These are phyloP conservation scores for Ecliptopera silaceata DNA, from an alignment of 2,888 invertebrate species.

Conservation along the genomic window DNA sequence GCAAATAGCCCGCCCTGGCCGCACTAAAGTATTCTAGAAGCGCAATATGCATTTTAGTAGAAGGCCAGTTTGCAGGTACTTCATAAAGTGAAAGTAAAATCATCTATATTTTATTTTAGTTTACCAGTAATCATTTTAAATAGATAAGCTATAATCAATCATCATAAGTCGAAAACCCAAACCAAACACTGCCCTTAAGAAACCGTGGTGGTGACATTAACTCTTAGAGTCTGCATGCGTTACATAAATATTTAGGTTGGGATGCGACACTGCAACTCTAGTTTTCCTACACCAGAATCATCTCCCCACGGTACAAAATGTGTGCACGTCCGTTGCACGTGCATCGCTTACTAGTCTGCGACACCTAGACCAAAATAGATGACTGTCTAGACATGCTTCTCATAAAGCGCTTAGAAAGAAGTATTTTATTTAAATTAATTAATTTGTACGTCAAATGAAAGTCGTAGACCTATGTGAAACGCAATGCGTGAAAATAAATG, in stretches of 20 bases:
- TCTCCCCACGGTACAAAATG: conserved; percentile 31
- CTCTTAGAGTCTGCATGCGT: too few species aligned
- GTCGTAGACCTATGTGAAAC: conserved; percentile 1
- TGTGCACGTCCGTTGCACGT: conserved; percentile 39
- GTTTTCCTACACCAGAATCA: conserved; percentile 17
- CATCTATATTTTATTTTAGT: background rate
- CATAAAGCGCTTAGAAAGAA: conserved; percentile 33
- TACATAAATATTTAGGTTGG: background rate
- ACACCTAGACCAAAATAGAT: conserved; percentile 37
- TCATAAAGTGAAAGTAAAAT: background rate
- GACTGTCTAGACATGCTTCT: conserved; percentile 38
- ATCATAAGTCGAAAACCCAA: too few species aligned
- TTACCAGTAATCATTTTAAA: too few species aligned
- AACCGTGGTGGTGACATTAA: too few species aligned
- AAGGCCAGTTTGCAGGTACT: background rate
- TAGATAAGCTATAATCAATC: too few species aligned
- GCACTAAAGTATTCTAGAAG: conserved; percentile 18
- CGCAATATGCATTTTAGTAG: conserved; percentile 6
- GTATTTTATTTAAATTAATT: conserved; percentile 29
- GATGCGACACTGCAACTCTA: conserved; percentile 7
- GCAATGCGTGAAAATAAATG: background rate
- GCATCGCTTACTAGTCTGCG: conserved; percentile 35
- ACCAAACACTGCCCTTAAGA: too few species aligned
- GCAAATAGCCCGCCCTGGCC: conserved; percentile 52
- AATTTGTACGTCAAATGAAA: conserved; percentile 14